phyloP scores from a whole-genome alignment of 1,140 invertebrate genomes.

The Ostrea edulis region DNA sequence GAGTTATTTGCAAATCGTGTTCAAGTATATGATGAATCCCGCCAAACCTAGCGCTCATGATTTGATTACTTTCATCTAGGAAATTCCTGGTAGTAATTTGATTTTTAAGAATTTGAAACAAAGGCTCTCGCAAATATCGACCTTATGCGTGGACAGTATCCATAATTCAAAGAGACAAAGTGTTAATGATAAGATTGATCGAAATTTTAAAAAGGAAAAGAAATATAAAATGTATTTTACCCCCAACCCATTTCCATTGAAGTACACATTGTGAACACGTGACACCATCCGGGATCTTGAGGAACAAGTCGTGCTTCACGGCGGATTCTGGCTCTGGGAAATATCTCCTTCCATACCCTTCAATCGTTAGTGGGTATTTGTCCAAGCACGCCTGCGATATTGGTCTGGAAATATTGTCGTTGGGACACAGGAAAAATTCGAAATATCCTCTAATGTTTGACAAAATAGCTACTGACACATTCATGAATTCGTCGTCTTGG shows the following conservation, averaged over 20 bases:
- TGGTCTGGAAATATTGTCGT: constrained; percentile 81
- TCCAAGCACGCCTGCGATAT: constrained; percentile 64
- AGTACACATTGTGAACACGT: constrained; percentile 93
- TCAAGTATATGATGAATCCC: too few relatives aligned
- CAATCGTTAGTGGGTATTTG: constrained; percentile 46
- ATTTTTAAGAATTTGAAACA: too few relatives aligned
- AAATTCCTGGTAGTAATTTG: too few relatives aligned
- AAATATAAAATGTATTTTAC: constrained; percentile 76
- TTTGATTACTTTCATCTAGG: too few relatives aligned
- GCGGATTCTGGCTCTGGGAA: constrained; percentile 25
- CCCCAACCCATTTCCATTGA: constrained; percentile 94
- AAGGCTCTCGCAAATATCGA: too few relatives aligned
- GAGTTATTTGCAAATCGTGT: too few relatives aligned
- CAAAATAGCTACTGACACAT: constrained; percentile 60
- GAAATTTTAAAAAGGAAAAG: too few relatives aligned
- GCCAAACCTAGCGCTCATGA: too few relatives aligned
- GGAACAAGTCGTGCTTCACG: constrained; percentile 34
- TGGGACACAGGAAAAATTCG: constrained; percentile 69
- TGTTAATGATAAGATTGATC: too few relatives aligned
- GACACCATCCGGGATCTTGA: constrained; percentile 86
- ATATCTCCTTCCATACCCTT: constrained; percentile 47
- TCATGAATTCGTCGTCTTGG: constrained; percentile 60
- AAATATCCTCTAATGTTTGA: constrained; percentile 67
- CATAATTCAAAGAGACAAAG: too few relatives aligned
- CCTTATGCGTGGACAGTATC: too few relatives aligned